Base-by-base conservation (phyloP, 1,140 invertebrate species). In the Temnothorax curvispinosus region DNA sequence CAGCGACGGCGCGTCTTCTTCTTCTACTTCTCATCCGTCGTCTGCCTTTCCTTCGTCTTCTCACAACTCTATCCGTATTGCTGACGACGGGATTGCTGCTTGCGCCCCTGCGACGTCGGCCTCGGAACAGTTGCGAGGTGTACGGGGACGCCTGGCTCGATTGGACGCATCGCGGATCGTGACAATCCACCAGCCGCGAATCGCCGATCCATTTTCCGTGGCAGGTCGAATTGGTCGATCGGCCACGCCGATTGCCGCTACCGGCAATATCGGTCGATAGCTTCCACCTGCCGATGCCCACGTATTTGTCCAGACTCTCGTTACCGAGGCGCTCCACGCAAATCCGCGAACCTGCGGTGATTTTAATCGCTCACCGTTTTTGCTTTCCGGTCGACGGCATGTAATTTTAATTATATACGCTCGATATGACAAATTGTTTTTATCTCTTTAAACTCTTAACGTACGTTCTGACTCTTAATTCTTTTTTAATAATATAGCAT, bases 131-230 rank as follows among this genome's bases (percentile, higher is more conserved):
- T 44, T 65, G 82, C 35, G 52, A 60, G 13, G 64, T 38, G 62
- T 87, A 54, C 67, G 65, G 52, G 0, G 72, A 3, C 38, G 32
- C 8, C 21, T 15, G 50, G n/a, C 50, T 76, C 58, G 60, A 15
- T 13, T 71, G 64, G 1, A 18, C 9, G 69, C 87, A 88, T 52
- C 67, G 71, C 54, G 67, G 18, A 67, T 88, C 85, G n/a, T 64
- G 50, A 47, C 87, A 88, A 15, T 81, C 87, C 54, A 88, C 58
- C 41, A 52, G 56, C n/a, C 74, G 87, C 32, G 90, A 82, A 60
- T 90, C 91, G 85, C 89, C 89, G 41, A 92, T 91, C 92, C 92
- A 93, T 89, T 91, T 93, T 52, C 92, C 92, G 52, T 93, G 92
- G 88, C 92, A 93, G 47, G 41, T 60, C 78, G 82, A 58, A 44